Conservation (phyloP, 1,140 invertebrate genomes). For the Muscidifurax raptorellus region DNA sequence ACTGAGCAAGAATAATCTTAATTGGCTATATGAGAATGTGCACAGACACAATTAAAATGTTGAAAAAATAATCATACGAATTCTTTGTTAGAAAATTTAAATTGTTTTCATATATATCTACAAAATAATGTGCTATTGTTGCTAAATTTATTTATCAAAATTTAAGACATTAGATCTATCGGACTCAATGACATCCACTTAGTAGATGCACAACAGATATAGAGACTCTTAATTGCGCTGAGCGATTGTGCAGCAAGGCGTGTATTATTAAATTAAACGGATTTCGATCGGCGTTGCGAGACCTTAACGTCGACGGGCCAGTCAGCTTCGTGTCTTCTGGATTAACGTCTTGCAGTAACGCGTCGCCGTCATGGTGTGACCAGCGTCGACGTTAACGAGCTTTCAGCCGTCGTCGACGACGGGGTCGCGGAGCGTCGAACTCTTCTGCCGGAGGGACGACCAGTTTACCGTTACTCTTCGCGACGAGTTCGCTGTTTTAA, state of each 20-base stretch:
- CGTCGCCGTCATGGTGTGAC: constrained; percentile 4
- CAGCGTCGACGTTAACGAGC: constrained; percentile 32
- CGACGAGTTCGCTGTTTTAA: not conserved
- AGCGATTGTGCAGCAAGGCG: not conserved
- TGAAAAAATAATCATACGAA: not conserved
- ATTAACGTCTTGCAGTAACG: constrained; percentile 14
- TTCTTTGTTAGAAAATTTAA: not conserved
- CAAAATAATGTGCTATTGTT: too few species aligned
- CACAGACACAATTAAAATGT: not conserved
- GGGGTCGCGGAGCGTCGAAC: constrained; percentile 14
- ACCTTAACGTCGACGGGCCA: not conserved
- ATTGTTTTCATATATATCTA: not conserved
- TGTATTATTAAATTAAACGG: constrained; percentile 40
- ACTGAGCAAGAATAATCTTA: not conserved
- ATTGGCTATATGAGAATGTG: not conserved
- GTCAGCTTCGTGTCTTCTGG: constrained; percentile 27
- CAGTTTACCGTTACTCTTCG: not conserved
- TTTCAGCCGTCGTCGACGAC: constrained; percentile 17
- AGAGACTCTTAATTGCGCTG: not conserved
- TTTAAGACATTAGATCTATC: too few species aligned
- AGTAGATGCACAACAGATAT: not conserved
- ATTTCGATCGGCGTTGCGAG: constrained; percentile 12
- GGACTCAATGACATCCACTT: too few species aligned
- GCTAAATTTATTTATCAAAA: too few species aligned
- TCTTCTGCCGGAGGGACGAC: constrained; percentile 1